phyloP scores from a whole-genome alignment of 2,888 invertebrate species.

The Lepas anatifera region DNA sequence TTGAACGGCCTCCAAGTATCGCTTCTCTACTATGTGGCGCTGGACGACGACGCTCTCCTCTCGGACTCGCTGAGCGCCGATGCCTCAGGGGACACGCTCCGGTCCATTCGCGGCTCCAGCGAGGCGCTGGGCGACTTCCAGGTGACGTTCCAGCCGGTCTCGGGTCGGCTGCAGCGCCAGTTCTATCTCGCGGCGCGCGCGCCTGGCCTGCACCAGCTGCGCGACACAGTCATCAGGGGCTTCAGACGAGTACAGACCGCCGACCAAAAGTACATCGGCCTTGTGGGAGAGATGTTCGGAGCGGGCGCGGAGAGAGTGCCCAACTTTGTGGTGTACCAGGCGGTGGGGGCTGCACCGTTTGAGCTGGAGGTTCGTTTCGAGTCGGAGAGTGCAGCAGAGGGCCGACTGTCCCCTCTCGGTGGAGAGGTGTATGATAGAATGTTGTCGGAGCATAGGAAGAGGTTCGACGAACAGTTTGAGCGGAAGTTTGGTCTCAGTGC shows the following conservation, averaged over 20 bases:
- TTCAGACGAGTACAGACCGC: slow-evolving; percentile 48
- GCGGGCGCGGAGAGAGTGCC: slow-evolving; percentile 35
- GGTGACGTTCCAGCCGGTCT: slow-evolving; percentile 24
- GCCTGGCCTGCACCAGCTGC: slow-evolving; percentile 54
- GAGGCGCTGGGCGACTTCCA: slow-evolving; percentile 64
- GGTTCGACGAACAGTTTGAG: slow-evolving; percentile 70
- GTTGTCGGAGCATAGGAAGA: slow-evolving; percentile 44
- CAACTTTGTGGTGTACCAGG: slow-evolving; percentile 48
- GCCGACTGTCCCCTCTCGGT: slow-evolving; percentile 34
- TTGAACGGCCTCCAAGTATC: slow-evolving; percentile 43
- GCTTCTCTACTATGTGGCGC: slow-evolving; percentile 65
- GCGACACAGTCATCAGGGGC: slow-evolving; percentile 59
- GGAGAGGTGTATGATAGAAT: slow-evolving; percentile 53
- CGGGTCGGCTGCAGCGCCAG: slow-evolving; percentile 47
- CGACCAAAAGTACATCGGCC: slow-evolving; percentile 30
- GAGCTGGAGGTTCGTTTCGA: slow-evolving; percentile 37
- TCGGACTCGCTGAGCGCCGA: slow-evolving; percentile 13
- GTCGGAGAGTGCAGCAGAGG: slow-evolving; percentile 24
- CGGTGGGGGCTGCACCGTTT: slow-evolving; percentile 33
- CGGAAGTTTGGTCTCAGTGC: slow-evolving; percentile 56
- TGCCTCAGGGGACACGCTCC: slow-evolving; percentile 20
- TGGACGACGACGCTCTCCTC: slow-evolving; percentile 48
- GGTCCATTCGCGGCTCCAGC: slow-evolving; percentile 59
- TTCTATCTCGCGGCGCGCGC: slow-evolving; percentile 60
- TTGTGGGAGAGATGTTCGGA: slow-evolving; percentile 27